These are phyloP conservation scores for Lophura nycthemera DNA, from an alignment of 2,113 vertebrate genomes.

Conservation along the genomic window DNA sequence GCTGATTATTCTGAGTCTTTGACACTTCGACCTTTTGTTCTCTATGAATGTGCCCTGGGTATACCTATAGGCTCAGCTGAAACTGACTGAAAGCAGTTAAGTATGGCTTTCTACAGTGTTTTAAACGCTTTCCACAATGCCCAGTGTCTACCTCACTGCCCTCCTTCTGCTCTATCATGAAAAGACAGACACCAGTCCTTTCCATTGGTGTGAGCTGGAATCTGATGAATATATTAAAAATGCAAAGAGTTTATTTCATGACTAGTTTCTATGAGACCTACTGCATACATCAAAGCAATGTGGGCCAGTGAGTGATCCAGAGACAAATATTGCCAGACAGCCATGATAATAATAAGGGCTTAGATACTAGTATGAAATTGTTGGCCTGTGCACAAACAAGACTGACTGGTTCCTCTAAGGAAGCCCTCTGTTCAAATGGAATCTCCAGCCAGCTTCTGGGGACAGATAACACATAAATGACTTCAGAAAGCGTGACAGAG, in stretches of 20 bases:
- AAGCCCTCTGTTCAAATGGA: background rate
- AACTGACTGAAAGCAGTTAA: constrained; percentile 6
- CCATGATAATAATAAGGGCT: background rate
- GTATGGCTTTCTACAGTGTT: constrained; percentile 21
- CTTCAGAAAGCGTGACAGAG: background rate
- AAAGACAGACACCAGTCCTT: background rate
- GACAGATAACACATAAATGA: background rate
- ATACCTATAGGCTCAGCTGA: constrained; percentile 33
- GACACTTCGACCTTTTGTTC: constrained; percentile 63
- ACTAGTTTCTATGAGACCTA: background rate
- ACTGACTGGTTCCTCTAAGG: background rate
- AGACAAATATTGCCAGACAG: background rate
- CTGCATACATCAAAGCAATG: background rate
- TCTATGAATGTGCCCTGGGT: constrained; percentile 39
- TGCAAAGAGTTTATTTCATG: background rate
- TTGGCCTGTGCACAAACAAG: background rate
- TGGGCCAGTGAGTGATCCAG: background rate
- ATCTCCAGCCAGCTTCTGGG: background rate
- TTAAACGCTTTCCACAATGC: background rate
- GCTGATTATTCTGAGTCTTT: constrained; percentile 58
- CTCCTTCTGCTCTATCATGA: background rate
- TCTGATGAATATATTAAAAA: background rate
- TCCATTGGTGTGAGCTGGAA: background rate
- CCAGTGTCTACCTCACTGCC: background rate
- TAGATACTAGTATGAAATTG: background rate